These are phyloP conservation scores for Porites lobata DNA, from an alignment of 92 coral and sea anemone genomes.

Conservation along the genomic window DNA sequence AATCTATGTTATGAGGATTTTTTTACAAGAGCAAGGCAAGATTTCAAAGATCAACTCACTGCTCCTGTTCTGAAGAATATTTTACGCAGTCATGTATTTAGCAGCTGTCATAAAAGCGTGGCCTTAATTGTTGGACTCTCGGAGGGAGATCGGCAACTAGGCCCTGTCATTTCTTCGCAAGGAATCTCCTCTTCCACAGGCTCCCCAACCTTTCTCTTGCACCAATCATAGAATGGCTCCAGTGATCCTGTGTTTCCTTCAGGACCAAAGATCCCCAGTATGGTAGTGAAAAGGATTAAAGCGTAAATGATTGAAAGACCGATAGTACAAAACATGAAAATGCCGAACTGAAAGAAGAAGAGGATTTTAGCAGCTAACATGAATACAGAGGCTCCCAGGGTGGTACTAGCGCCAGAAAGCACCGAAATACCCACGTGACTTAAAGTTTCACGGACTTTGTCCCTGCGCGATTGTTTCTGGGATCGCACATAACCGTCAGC, in stretches of 20 bases:
- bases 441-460: conserved; percentile 86
- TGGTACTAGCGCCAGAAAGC: conserved; percentile 94
- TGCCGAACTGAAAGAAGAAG: conserved; percentile 96
- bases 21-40: neutral
- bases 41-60: neutral
- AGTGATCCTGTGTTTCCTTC: conserved; percentile 95
- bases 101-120: conserved; percentile 33
- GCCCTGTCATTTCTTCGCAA: conserved; percentile 20
- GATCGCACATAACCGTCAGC: conserved; percentile 96
- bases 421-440: conserved; percentile 96
- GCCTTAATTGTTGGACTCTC: conserved; percentile 1
- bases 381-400: conserved; percentile 95
- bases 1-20: neutral
- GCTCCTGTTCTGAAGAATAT: neutral
- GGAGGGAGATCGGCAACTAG: conserved; percentile 4
- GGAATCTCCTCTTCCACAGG: conserved; percentile 35
- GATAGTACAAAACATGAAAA: conserved; percentile 96
- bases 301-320: conserved; percentile 94
- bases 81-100: neutral
- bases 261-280: conserved; percentile 90
- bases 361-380: conserved; percentile 98
- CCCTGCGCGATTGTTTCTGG: conserved; percentile 72
- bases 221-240: conserved; percentile 62
- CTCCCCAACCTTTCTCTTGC: conserved; percentile 11
- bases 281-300: conserved; percentile 85